Evolutionary conservation across 2,888 invertebrate species (phyloP).

Genomic region (Tigriopus californicus): DNA sequence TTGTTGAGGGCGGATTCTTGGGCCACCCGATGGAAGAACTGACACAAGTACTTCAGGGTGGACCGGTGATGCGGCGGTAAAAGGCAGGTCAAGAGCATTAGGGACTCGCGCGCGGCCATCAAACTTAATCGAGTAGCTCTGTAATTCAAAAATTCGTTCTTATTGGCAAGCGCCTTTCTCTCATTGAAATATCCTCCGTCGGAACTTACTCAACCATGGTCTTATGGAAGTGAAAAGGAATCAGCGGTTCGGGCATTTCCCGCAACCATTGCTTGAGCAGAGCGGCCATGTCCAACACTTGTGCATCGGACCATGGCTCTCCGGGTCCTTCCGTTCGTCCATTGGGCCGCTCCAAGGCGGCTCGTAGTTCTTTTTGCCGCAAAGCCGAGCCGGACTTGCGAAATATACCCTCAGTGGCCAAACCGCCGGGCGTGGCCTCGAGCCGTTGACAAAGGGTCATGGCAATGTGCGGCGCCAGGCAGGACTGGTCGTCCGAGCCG

Average conservation of each 20-base stretch:
- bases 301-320: not conserved
- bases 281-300: constrained; percentile 24
- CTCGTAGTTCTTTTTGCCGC: not conserved
- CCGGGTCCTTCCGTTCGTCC: not conserved
- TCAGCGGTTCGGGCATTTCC: constrained; percentile 28
- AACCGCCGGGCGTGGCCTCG: not conserved
- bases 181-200: too few relatives aligned
- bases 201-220: not conserved
- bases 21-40: constrained; percentile 24
- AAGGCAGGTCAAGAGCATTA: constrained; percentile 18
- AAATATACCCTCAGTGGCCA: not conserved
- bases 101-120: not conserved
- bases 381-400: not conserved
- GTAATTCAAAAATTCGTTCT: too few relatives aligned
- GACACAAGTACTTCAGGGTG: constrained; percentile 24
- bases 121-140: too few relatives aligned
- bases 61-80: constrained; percentile 27
- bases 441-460: not conserved
- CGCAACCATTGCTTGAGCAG: constrained; percentile 30
- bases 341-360: not conserved
- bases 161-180: too few relatives aligned
- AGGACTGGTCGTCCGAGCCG: not conserved
- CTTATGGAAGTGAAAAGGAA: constrained; percentile 24
- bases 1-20: constrained; percentile 25
- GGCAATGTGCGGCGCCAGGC: not conserved